Evolutionary conservation across 1,140 invertebrate species (phyloP), one percentile per base, ranked within the genome.

Genomic region (Steinernema khuongi): DNA sequence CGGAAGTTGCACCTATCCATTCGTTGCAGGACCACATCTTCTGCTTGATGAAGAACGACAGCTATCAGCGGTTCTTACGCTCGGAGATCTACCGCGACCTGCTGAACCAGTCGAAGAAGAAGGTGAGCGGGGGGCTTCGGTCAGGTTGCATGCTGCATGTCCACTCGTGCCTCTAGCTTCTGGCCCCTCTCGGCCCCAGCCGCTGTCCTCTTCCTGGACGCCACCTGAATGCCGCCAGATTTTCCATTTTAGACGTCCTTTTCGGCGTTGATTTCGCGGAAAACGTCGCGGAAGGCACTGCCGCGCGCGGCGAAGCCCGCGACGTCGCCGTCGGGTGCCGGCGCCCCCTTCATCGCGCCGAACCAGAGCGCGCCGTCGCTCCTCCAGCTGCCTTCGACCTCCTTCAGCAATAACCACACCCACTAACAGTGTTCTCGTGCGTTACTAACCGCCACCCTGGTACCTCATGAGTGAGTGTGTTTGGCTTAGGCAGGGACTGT

Each of bases 41-140:
- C 87, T 94, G 97, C 85, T 88, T 99, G 73, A 99, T 99, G 97
- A 97, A 97, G 85, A 96, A 93, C 81, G 97, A 99, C 87, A 96
- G 93, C 81, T 99, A 99, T 85, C 95, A 94, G 43, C 89, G 97
- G 77, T 99, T 97, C 86, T 88, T 99, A 71, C 90, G 96, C 68
- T 99, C 96, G 1, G 96, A 99, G 82, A 96, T 97, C 92, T 99
- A 85, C 41, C 79, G 83, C n/a, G 84, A 84, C 44, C 69, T 85
- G 32, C 66, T 85, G 68, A 80, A 72, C 70, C 71, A 79, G 60
- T 85, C 83, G 4, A 78, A 77, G 73, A 84, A 84, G 72, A 84
- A 84, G 81, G 84, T 85, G 31, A 72, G 72, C 50, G 32, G 7
- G 50, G 11, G 4, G 14, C 22, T 60, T 60, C 22, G 50, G 50